Evolutionary conservation across 2,888 invertebrate species (phyloP), one percentile per base, ranked within the genome.

Genomic region (Drosophila quasianomalipes): DNA sequence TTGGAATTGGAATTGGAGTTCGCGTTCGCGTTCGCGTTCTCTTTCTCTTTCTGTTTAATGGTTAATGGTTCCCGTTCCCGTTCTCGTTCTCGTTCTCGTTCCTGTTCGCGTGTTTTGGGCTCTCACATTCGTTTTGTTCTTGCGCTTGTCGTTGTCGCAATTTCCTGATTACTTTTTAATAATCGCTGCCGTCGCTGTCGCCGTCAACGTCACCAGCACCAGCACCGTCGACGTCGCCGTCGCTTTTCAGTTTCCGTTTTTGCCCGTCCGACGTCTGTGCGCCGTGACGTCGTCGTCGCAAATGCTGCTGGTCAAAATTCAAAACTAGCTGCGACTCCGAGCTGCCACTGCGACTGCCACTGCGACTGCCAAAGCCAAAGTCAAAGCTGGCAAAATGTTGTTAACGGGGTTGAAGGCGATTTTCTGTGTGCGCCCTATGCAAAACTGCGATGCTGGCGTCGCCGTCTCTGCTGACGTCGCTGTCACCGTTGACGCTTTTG

Each of bases 221-320:
- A n/a, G n/a, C n/a, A n/a, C n/a, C n/a, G 44, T 47, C 22, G 16
- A 4, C 47, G 47, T 47, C 14, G 14, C 22, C 16, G 26, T 47
- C 47, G 47, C 47, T 47, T 90, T 87, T 83, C 88, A 88, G 88
- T 83, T 87, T 87, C 76, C 76, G 80, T 89, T 74, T 82, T 70
- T 47, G 51, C 70, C 74, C 47, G 72, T 74, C 76, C 75, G 78
- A 86, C 91, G 92, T 89, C 90, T 82, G 90, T 71, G 84, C 90
- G 79, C 84, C 83, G 87, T 82, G 89, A 87, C 89, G 81, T 83
- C 85, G 87, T 88, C 82, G 79, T 79, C 82, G 81, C 91, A 91
- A 92, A 92, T 92, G 91, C 85, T 90, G 87, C 61, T 81, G 80
- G 83, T 88, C 91, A 90, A 90, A 63, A 61, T 83, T 79, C 85